Evolutionary conservation across 2,797 vertebrate species (phyloP), one percentile per base, ranked within the genome.

Genomic region (Ambastaia sidthimunki): DNA sequence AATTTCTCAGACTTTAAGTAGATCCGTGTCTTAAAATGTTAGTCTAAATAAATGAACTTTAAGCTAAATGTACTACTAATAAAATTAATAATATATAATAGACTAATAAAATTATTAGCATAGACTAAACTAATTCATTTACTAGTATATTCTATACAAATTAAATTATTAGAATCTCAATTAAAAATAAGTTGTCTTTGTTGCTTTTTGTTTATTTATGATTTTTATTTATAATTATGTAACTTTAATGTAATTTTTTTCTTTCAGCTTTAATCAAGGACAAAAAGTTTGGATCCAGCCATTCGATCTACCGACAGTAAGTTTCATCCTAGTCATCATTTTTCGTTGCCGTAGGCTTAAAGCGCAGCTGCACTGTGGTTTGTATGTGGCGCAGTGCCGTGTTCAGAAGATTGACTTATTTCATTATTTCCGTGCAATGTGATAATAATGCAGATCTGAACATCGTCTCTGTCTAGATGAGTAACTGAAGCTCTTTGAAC

Each of bases 251-350:
- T 60, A 2, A 60, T 60, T 66, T 15, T 37, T 87, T 65, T 86
- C 16, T 85, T 71, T 28, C 87, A 93, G 93, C 87, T 86, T 86
- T 94, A 81, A 91, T 94, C 75, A 94, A 93, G 70, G 92, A 88
- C 19, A 94, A 90, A 81, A 94, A 90, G 89, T 82, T 75, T 54
- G 85, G 86, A 74, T 89, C 93, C 74, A 89, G 80, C 68, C 89
- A 91, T 41, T 85, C 91, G 3, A 82, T 90, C 60, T 91, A 88
- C 80, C 85, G 89, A 65, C 84, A 90, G 93, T 94, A 85, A 92
- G 93, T 90, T 44, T 25, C 1, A 4, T 48, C 59, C n/a, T 68
- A 54, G 44, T 63, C 60, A 72, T 72, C 21, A 54, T 73, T 82
- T 78, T 78, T 62, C 70, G 23, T 62, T 57, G 41, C 62, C 21